phyloP scores from a whole-genome alignment of 2,888 invertebrate species.

The Zaprionus bogoriensis region DNA sequence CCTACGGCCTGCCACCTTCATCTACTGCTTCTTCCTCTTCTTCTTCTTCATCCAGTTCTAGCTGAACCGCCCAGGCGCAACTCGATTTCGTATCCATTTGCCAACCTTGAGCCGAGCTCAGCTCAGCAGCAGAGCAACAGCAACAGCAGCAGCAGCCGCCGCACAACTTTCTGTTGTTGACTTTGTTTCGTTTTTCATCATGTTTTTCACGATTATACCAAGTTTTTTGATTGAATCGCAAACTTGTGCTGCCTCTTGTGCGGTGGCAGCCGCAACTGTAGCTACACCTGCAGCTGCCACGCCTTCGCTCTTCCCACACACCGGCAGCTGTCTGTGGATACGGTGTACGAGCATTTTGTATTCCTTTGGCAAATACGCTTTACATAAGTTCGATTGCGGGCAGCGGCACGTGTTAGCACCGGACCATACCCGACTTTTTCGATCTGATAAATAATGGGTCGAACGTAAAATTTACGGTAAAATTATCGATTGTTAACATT shows the following conservation, averaged over 20 bases:
- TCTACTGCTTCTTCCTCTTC: too few relatives aligned
- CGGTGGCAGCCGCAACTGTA: background rate
- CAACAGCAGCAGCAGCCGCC: too few relatives aligned
- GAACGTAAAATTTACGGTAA: background rate
- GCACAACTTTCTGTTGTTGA: conserved; percentile 5
- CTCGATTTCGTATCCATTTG: background rate
- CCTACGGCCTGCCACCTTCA: background rate
- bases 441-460: background rate
- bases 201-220: conserved; percentile 12
- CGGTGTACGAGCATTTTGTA: too few relatives aligned
- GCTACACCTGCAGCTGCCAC: background rate
- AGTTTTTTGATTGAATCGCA: conserved; percentile 23
- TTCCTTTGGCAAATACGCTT: too few relatives aligned
- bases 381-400: too few relatives aligned
- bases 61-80: too few relatives aligned
- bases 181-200: background rate
- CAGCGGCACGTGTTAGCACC: too few relatives aligned
- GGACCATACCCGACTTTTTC: too few relatives aligned
- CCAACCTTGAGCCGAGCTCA: background rate
- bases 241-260: background rate
- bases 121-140: too few relatives aligned
- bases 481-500: background rate
- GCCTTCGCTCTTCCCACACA: too few relatives aligned
- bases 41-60: too few relatives aligned
- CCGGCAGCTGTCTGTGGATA: too few relatives aligned